A percentile compares a stretch with the other conserved stretches of the same genome.
Evolutionary conservation across 2,113 vertebrate species (phyloP).

Genomic region (Scolopax mira): DNA sequence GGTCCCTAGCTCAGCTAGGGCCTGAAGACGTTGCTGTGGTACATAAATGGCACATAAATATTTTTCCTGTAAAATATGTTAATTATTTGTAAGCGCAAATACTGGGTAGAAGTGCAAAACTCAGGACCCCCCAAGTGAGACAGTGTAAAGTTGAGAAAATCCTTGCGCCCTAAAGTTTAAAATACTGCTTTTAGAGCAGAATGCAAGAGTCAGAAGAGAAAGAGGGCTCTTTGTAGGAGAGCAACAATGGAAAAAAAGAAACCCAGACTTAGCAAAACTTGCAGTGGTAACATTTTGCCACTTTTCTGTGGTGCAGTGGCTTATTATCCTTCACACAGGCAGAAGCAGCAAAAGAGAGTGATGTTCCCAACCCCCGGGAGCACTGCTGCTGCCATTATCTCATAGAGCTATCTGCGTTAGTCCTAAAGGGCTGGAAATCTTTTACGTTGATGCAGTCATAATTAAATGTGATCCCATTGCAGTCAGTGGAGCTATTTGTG

Average conservation of each 20-base stretch:
- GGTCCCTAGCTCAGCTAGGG: background rate
- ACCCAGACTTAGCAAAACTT: background rate
- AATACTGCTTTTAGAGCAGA: background rate
- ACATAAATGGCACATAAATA: background rate
- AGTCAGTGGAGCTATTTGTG: slow-evolving; percentile 12
- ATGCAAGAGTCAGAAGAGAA: background rate
- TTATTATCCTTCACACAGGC: background rate
- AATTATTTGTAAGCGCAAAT: background rate
- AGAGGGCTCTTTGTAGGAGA: background rate
- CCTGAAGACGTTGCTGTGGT: background rate
- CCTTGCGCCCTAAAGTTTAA: background rate
- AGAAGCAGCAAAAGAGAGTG: background rate
- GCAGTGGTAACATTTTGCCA: background rate
- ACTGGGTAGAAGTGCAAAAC: background rate
- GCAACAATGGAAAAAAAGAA: background rate
- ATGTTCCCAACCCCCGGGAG: background rate
- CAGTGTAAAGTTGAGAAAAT: background rate
- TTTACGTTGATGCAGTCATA: slow-evolving; percentile 19
- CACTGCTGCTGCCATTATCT: background rate
- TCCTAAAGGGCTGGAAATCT: slow-evolving; percentile 2
- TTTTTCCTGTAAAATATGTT: background rate
- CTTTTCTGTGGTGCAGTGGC: background rate
- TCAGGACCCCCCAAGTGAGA: background rate
- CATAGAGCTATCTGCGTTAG: background rate
- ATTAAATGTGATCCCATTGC: slow-evolving; percentile 17